A percentile compares a stretch with the other conserved stretches of the same genome.
phyloP scores from a whole-genome alignment of 1,140 invertebrate species.

The Aphidius gifuensis region DNA sequence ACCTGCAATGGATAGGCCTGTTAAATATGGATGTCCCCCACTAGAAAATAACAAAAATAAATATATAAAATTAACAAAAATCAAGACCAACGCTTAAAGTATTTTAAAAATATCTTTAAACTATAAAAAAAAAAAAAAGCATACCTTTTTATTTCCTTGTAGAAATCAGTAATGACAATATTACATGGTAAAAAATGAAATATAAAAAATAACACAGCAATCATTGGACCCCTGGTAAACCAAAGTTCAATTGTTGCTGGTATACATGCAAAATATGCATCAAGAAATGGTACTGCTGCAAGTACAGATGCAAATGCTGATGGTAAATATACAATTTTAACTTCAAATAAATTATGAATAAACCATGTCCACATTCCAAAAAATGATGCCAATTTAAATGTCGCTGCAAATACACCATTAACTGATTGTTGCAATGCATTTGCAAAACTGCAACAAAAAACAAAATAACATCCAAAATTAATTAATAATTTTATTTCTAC shows the following conservation, averaged over 20 bases:
- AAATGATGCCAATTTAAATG: conserved; percentile 94
- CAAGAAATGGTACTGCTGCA: conserved; percentile 91
- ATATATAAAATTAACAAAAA: conserved; percentile 19
- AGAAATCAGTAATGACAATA: conserved; percentile 90
- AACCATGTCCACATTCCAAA: conserved; percentile 98
- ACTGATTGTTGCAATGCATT: conserved; percentile 72
- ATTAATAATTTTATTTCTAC: neutral
- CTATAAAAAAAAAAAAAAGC: conserved; percentile 25
- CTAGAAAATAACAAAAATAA: conserved; percentile 53
- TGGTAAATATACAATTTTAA: conserved; percentile 93
- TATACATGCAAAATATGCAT: conserved; percentile 90
- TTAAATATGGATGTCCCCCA: conserved; percentile 95
- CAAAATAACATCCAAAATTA: neutral
- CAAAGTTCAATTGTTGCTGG: conserved; percentile 93
- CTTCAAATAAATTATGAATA: conserved; percentile 91
- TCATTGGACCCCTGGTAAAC: conserved; percentile 74
- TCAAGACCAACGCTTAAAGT: no score
- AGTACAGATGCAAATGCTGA: conserved; percentile 89
- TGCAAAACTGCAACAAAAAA: conserved; percentile 61
- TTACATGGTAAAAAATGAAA: conserved; percentile 88
- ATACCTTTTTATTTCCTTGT: conserved; percentile 95
- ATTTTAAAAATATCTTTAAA: no score
- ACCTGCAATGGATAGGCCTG: conserved; percentile 96
- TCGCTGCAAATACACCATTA: conserved; percentile 85
- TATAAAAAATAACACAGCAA: conserved; percentile 74